Conservation (phyloP, 2,888 invertebrate genomes). For the Deroplatys truncata region DNA sequence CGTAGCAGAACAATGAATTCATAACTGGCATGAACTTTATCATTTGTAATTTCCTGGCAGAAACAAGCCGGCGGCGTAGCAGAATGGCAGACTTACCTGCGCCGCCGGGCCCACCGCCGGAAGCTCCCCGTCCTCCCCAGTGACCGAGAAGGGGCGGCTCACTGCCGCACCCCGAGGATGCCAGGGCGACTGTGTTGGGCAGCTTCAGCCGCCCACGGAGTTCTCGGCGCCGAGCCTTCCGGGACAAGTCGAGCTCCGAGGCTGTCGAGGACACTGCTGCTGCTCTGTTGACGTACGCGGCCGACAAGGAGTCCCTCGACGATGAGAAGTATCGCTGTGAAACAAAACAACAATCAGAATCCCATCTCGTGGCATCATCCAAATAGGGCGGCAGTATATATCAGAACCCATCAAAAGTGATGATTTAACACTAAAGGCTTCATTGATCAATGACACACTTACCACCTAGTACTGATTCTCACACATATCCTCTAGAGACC, state of each 20-base stretch:
- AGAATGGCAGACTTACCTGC: not conserved
- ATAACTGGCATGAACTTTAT: too few species aligned
- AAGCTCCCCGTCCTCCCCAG: slow-evolving; percentile 26
- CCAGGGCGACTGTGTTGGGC: slow-evolving; percentile 54
- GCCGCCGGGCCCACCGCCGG: slow-evolving; percentile 48
- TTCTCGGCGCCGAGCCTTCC: slow-evolving; percentile 63
- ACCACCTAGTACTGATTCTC: too few species aligned
- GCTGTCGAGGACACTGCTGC: slow-evolving; percentile 60
- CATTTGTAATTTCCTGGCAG: too few species aligned
- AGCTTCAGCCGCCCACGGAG: slow-evolving; percentile 60
- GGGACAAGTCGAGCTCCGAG: slow-evolving; percentile 74
- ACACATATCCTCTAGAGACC: too few species aligned
- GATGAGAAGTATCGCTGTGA: slow-evolving; percentile 63
- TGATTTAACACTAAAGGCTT: too few species aligned
- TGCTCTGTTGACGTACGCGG: slow-evolving; percentile 62
- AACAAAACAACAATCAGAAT: slow-evolving; percentile 26
- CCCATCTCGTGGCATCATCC: not conserved
- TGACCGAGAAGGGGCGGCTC: slow-evolving; percentile 64
- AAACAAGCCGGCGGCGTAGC: too few species aligned
- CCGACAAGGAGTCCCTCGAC: slow-evolving; percentile 70
- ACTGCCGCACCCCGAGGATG: slow-evolving; percentile 61
- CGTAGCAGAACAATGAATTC: too few species aligned
- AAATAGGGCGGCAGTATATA: too few species aligned
- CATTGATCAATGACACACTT: too few species aligned
- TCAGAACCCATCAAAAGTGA: too few species aligned